Evolutionary conservation across 2,888 invertebrate genomes (phyloP).

Genomic region (Germaria angustata): DNA sequence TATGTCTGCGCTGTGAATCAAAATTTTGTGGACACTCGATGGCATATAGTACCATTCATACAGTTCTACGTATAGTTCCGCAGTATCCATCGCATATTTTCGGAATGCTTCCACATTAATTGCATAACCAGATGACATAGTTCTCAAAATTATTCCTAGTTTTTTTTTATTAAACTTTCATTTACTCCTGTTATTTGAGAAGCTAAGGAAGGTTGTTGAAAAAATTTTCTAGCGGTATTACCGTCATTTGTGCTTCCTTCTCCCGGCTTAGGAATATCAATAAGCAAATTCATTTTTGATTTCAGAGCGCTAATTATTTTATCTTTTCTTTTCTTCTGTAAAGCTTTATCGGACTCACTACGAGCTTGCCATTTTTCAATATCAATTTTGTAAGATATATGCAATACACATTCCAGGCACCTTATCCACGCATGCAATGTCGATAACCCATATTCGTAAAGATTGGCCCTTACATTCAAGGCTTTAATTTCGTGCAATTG

Average conservation of each 20-base stretch:
- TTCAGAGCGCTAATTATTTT: constrained; percentile 16
- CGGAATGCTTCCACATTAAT: background rate
- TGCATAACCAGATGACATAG: background rate
- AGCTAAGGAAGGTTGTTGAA: constrained; percentile 6
- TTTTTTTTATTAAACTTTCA: too few relatives aligned
- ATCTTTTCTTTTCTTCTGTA: constrained; percentile 22
- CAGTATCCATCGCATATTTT: background rate
- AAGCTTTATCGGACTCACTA: constrained; percentile 26
- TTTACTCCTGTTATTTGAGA: too few relatives aligned
- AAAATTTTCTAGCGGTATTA: constrained; percentile 3
- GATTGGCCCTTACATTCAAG: background rate
- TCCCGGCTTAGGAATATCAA: constrained; percentile 6
- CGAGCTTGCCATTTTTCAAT: background rate
- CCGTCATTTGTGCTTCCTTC: background rate
- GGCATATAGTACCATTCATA: background rate
- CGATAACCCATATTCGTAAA: constrained; percentile 7
- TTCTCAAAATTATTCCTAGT: background rate
- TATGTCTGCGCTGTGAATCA: background rate
- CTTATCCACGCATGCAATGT: background rate
- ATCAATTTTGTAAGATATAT: background rate
- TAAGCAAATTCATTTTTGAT: constrained; percentile 22
- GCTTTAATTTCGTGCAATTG: background rate
- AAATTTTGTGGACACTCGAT: constrained; percentile 1
- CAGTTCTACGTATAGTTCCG: background rate
- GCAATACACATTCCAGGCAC: background rate